Conservation (phyloP, 2,888 invertebrate species). For the Chesias legatella region DNA sequence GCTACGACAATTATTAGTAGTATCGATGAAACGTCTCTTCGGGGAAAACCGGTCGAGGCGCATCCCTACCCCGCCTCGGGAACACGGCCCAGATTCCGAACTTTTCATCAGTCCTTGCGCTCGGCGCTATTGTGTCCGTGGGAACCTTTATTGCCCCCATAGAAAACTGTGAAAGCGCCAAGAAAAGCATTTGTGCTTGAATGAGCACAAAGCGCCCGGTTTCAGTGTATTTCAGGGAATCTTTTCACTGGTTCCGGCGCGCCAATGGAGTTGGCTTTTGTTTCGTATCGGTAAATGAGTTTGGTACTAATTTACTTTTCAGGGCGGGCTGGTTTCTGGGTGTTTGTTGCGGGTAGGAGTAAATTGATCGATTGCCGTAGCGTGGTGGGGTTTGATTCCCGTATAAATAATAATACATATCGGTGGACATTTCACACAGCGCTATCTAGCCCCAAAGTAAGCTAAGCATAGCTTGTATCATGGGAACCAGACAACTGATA, state of each 20-base stretch:
- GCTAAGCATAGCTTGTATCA: too few relatives aligned
- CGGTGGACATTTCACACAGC: too few relatives aligned
- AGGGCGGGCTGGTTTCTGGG: constrained; percentile 44
- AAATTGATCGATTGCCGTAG: too few relatives aligned
- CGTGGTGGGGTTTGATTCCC: too few relatives aligned
- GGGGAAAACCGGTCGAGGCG: background rate
- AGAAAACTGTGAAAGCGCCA: constrained; percentile 75
- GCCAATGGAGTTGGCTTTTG: constrained; percentile 36
- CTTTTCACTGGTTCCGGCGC: constrained; percentile 68
- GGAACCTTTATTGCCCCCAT: constrained; percentile 78
- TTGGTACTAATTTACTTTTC: constrained; percentile 71
- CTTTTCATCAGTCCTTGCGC: constrained; percentile 76
- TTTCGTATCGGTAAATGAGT: constrained; percentile 78
- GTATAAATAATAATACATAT: too few relatives aligned
- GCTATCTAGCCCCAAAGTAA: too few relatives aligned
- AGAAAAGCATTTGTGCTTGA: constrained; percentile 78
- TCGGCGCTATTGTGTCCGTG: constrained; percentile 73
- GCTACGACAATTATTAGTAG: too few relatives aligned
- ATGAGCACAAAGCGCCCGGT: constrained; percentile 62
- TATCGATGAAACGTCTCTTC: background rate
- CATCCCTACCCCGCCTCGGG: constrained; percentile 60
- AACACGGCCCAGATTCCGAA: constrained; percentile 76
- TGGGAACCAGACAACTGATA: too few relatives aligned
- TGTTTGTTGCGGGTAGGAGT: background rate
- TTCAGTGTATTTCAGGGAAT: constrained; percentile 38